A percentile compares a stretch with the other conserved stretches of the same genome.
These are phyloP conservation scores for Pseudococcus longispinus DNA, from an alignment of 2,888 invertebrate species.

Conservation along the genomic window DNA sequence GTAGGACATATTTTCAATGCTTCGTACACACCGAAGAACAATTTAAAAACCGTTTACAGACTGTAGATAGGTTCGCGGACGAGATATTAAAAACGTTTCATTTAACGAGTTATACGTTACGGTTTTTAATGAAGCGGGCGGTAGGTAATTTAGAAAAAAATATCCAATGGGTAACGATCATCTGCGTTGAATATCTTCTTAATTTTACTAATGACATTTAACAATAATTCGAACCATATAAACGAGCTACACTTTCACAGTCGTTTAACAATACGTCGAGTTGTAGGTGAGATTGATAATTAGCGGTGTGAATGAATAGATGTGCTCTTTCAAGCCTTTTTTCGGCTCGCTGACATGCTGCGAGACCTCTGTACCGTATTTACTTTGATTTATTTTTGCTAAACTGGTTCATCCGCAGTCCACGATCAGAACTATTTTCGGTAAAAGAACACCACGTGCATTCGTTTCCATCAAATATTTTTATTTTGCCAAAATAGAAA, in stretches of 20 bases:
- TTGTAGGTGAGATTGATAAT: constrained; percentile 21
- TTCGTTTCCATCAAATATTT: not conserved
- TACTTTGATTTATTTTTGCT: not conserved
- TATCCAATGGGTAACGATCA: constrained; percentile 7
- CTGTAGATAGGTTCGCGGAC: not conserved
- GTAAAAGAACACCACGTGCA: not conserved
- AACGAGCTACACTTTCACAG: constrained; percentile 36
- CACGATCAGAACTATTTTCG: too few species aligned
- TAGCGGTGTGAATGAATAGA: constrained; percentile 3
- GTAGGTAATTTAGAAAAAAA: constrained; percentile 37
- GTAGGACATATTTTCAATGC: constrained; percentile 6
- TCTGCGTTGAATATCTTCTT: constrained; percentile 29
- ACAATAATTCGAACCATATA: constrained; percentile 28
- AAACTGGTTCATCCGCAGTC: not conserved
- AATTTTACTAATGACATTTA: constrained; percentile 42
- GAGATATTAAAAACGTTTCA: constrained; percentile 19
- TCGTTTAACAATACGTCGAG: not conserved
- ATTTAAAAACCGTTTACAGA: constrained; percentile 28
- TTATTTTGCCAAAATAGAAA: not conserved
- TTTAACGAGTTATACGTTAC: constrained; percentile 37
- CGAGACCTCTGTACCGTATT: not conserved
- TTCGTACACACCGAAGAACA: not conserved
- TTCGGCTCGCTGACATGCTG: not conserved
- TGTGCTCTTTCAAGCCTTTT: not conserved
- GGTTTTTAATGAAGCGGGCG: constrained; percentile 35